phyloP scores from a whole-genome alignment of 2,113 vertebrate species.

The Brachyhypopomus gauderio region DNA sequence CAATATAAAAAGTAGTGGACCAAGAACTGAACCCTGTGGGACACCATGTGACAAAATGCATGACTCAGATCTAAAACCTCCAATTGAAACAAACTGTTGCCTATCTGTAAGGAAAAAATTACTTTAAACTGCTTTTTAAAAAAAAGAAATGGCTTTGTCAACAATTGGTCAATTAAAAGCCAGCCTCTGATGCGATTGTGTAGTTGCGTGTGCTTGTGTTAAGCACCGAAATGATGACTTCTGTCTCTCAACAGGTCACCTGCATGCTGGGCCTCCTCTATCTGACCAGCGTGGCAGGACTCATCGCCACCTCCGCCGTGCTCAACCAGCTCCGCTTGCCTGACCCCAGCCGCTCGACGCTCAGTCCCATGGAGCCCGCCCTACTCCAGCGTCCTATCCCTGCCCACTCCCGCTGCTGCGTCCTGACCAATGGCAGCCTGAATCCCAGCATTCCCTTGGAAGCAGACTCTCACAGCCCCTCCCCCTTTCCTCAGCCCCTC shows the following conservation, averaged over 20 bases:
- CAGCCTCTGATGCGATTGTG: too few species aligned
- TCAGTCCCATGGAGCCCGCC: slow-evolving; percentile 24
- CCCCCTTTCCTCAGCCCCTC: slow-evolving; percentile 13
- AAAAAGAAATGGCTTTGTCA: too few species aligned
- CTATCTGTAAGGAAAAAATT: too few species aligned
- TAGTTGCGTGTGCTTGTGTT: too few species aligned
- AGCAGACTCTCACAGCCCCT: slow-evolving; percentile 34
- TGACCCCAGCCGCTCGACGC: slow-evolving; percentile 47
- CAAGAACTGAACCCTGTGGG: too few species aligned
- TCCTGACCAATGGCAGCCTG: slow-evolving; percentile 48
- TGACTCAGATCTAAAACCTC: too few species aligned
- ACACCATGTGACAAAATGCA: too few species aligned
- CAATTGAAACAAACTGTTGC: too few species aligned
- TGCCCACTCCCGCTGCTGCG: slow-evolving; percentile 53
- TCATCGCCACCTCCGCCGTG: slow-evolving; percentile 80
- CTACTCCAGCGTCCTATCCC: slow-evolving; percentile 55
- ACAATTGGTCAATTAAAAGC: too few species aligned
- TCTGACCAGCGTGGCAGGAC: slow-evolving; percentile 84
- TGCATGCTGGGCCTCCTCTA: slow-evolving; percentile 90
- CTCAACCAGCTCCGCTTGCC: slow-evolving; percentile 78
- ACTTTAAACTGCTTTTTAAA: too few species aligned
- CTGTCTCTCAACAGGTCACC: slow-evolving; percentile 76
- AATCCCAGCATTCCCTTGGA: slow-evolving; percentile 28
- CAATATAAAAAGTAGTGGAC: too few species aligned
- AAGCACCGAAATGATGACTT: too few species aligned